A percentile compares a stretch with the other conserved stretches of the same genome.
Conservation (phyloP, 2,113 vertebrate genomes). For the Vombatus ursinus region DNA sequence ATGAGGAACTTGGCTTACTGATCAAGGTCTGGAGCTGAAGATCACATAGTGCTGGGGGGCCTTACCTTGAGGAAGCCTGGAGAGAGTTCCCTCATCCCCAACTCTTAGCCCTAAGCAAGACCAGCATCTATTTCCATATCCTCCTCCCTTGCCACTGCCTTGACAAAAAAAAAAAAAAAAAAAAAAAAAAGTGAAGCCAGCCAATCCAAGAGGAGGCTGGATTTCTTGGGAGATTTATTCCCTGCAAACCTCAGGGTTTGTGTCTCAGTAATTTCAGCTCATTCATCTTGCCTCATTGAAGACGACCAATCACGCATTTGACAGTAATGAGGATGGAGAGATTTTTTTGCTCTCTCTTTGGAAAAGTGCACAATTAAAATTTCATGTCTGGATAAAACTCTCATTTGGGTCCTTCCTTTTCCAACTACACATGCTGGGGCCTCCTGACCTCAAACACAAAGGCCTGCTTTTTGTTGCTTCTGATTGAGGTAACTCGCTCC, state of each 20-base stretch:
- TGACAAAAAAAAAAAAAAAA: slow-evolving; percentile 40
- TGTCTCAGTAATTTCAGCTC: slow-evolving; percentile 43
- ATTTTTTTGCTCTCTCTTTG: slow-evolving; percentile 51
- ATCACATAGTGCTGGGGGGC: background rate
- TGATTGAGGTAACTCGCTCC: background rate
- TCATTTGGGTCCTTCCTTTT: background rate
- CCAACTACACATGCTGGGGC: background rate
- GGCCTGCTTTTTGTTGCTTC: background rate
- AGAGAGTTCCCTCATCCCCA: background rate
- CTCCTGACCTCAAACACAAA: too few species aligned
- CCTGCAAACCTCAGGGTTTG: background rate
- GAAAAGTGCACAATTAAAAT: slow-evolving; percentile 62
- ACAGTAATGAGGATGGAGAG: slow-evolving; percentile 42
- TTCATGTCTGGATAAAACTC: background rate
- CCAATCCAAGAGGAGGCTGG: background rate
- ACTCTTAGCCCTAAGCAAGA: background rate
- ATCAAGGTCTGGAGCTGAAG: slow-evolving; percentile 29
- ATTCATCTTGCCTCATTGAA: slow-evolving; percentile 54
- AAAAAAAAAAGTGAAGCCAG: slow-evolving; percentile 40
- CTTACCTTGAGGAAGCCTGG: slow-evolving; percentile 26
- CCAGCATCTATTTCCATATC: background rate
- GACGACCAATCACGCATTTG: slow-evolving; percentile 9
- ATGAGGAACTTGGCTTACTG: slow-evolving; percentile 30
- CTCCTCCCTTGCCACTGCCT: slow-evolving; percentile 20
- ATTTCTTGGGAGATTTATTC: slow-evolving; percentile 69